Evolutionary conservation across 2,888 invertebrate species (phyloP).

Genomic region (Eupithecia subumbrata): DNA sequence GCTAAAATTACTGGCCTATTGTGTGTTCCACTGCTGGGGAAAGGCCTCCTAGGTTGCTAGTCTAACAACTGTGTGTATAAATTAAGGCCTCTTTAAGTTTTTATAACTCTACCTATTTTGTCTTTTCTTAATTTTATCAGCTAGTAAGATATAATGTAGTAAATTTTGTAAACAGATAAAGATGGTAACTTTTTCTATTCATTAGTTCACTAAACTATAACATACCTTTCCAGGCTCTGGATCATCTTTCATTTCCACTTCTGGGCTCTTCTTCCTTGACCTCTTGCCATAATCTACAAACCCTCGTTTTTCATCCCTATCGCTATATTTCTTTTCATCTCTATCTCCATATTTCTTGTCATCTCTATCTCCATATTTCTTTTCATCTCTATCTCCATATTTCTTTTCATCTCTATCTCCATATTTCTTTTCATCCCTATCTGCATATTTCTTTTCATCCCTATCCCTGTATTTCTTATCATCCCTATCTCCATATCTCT

Average conservation of each 20-base stretch:
- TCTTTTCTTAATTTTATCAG: too few relatives aligned
- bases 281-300: conserved; percentile 60
- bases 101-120: too few relatives aligned
- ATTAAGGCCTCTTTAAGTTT: too few relatives aligned
- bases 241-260: conserved; percentile 86
- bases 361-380: conserved; percentile 54
- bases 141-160: too few relatives aligned
- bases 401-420: conserved; percentile 49
- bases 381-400: conserved; percentile 49
- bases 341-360: conserved; percentile 51
- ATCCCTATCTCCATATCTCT: conserved; percentile 49
- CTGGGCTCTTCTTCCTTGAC: conserved; percentile 73
- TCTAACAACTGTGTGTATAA: too few relatives aligned
- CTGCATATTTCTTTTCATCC: conserved; percentile 52
- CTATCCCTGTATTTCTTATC: conserved; percentile 42
- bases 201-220: not conserved
- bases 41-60: too few relatives aligned
- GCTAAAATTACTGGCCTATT: too few relatives aligned
- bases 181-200: not conserved
- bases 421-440: conserved; percentile 44
- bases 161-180: not conserved
- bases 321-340: conserved; percentile 39
- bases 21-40: too few relatives aligned
- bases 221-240: conserved; percentile 89
- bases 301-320: conserved; percentile 36